Percentiles rank a stretch among this genome's conserved stretches.
Evolutionary conservation across 2,888 invertebrate species (phyloP).

Genomic region (Agrotis ipsilon): DNA sequence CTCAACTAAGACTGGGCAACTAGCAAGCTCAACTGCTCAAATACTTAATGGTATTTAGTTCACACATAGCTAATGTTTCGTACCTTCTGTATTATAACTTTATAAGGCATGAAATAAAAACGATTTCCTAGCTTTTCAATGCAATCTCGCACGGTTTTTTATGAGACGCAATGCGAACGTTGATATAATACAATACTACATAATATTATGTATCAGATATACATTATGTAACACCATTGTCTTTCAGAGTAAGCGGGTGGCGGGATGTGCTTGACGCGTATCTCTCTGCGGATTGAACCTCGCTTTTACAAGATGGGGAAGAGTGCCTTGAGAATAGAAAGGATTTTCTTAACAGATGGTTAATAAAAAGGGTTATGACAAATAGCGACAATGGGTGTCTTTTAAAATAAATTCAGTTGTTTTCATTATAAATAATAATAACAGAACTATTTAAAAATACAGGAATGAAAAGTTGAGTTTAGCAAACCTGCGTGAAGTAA

Average conservation of each 20-base stretch:
- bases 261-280: neutral
- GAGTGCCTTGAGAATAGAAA: neutral
- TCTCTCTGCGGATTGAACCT: neutral
- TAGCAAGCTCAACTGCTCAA: conserved; percentile 59
- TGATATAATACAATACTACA: conserved; percentile 24
- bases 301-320: neutral
- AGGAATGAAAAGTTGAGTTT: neutral
- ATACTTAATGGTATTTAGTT: conserved; percentile 63
- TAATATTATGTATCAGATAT: conserved; percentile 33
- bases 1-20: conserved; percentile 62
- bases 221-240: conserved; percentile 38
- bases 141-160: conserved; percentile 39
- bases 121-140: conserved; percentile 48
- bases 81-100: conserved; percentile 12
- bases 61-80: conserved; percentile 58
- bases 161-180: conserved; percentile 18
- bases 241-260: conserved; percentile 7
- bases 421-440: too few species aligned
- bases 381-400: too few species aligned
- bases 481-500: neutral
- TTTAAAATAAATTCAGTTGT: too few species aligned
- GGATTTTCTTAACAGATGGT: neutral
- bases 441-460: neutral
- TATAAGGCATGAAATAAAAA: conserved; percentile 35
- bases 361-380: neutral